Base-by-base conservation (phyloP, 2,113 vertebrate species). In the Notarius lentiginosus region DNA sequence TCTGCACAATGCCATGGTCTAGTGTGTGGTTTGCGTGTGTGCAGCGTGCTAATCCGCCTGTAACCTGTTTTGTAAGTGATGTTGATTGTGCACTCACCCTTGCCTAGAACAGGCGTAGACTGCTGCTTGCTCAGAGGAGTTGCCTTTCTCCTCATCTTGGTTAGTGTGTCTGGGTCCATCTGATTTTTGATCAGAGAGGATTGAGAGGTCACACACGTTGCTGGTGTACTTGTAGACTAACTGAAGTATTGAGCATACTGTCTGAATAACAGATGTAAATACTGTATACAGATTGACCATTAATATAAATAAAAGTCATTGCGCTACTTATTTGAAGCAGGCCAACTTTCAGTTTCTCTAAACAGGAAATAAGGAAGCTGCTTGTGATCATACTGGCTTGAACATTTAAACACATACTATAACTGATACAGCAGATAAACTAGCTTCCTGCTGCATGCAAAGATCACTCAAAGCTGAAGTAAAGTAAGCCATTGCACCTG, bases 81-180 rank as follows among this genome's bases (percentile, higher is more conserved):
- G 7, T 12, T 76, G 41, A 20, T 24, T 70, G 65, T 3, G 18
- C 12, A 85, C 92, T 94, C 85, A 95, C 94, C 93, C 85, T 85
- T 94, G 18, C 91, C 91, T 0, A 93, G n/a, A 88, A 79, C 87
- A 80, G 92, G 92, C 0, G 87, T 89, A 0, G 95, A 94, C 83
- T 92, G 89, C 87, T 95, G 94, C 90, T 95, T 95, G 47, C 0
- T 60, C 1, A 95, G 90, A 15, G 91, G 90, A 0, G 47, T 87
- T 5, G 88, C 89, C 24, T 66, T 81, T 77, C 9, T 91, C 76
- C 24, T 93, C 93, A 94, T 94, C 41, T 85, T 93, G 77, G 41
- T 68, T 79, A 63, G 81, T 72, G 53, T 11, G 0, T 68, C 68
- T 22, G 34, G 51, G 8, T 84, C 61, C 87, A 83, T 84, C 41